phyloP scores from a whole-genome alignment of 2,888 invertebrate species.

The Taphrorychus bicolor region DNA sequence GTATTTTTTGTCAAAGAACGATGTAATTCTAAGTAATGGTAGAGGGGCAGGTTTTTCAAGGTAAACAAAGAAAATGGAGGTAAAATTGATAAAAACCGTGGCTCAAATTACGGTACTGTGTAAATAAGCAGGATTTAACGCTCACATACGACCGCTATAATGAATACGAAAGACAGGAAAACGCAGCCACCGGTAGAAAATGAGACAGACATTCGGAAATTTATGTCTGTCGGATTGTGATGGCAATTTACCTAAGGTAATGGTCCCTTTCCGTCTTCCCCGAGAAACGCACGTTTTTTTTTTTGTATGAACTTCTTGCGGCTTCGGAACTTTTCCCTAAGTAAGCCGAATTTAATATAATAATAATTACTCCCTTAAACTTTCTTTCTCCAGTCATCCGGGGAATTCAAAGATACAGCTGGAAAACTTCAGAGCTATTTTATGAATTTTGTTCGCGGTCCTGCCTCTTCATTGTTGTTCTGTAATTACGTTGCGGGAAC shows the following conservation, averaged over 20 bases:
- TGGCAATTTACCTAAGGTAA: background rate
- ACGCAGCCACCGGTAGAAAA: background rate
- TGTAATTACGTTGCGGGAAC: background rate
- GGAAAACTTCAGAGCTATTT: background rate
- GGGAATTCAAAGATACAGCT: background rate
- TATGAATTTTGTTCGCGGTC: background rate
- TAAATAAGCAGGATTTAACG: background rate
- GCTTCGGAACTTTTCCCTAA: background rate
- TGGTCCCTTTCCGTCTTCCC: background rate
- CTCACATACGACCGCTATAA: background rate
- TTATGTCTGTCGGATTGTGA: too few relatives aligned
- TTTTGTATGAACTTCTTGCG: background rate
- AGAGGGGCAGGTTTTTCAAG: too few relatives aligned
- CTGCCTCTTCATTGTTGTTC: background rate
- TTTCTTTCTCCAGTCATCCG: background rate
- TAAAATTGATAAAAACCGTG: background rate
- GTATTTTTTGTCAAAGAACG: too few relatives aligned
- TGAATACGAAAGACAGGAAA: background rate
- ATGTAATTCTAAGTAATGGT: too few relatives aligned
- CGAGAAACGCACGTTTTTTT: background rate
- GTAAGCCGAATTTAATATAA: background rate
- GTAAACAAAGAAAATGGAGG: too few relatives aligned
- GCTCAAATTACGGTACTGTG: background rate
- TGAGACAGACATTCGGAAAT: background rate
- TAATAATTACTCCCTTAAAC: background rate